These are phyloP conservation scores for Dinocampus coccinellae DNA, from an alignment of 2,888 invertebrate genomes.

Conservation along the genomic window DNA sequence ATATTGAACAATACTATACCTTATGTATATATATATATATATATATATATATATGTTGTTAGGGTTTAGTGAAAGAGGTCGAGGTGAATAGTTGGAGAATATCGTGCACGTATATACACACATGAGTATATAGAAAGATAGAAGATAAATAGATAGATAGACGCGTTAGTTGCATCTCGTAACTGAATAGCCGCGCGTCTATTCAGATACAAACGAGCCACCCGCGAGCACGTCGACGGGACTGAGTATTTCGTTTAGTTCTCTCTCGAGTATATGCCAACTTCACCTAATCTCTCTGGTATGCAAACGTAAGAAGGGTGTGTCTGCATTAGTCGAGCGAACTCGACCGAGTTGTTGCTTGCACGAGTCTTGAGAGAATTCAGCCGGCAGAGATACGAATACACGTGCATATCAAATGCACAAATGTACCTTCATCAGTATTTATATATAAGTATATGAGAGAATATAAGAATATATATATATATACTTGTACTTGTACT, in stretches of 20 bases:
- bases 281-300: conserved; percentile 45
- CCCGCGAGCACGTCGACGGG: conserved; percentile 8
- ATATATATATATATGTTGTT: conserved; percentile 3
- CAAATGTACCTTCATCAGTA: conserved; percentile 12
- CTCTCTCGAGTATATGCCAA: conserved; percentile 37
- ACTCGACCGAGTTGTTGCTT: conserved; percentile 43
- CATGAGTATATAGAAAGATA: neutral
- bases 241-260: conserved; percentile 30
- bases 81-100: neutral
- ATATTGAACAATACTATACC: conserved; percentile 17
- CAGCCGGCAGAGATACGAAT: conserved; percentile 25
- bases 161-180: neutral
- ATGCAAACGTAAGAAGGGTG: conserved; percentile 43
- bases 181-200: neutral
- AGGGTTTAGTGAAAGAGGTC: neutral
- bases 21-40: neutral
- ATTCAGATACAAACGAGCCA: conserved; percentile 13
- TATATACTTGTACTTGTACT: neutral
- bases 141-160: too few species aligned
- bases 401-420: conserved; percentile 41
- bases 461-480: neutral
- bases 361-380: neutral
- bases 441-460: conserved; percentile 5
- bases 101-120: neutral
- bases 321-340: conserved; percentile 46